Conservation (phyloP, 2,797 vertebrate genomes). For the Luscinia megarhynchos region DNA sequence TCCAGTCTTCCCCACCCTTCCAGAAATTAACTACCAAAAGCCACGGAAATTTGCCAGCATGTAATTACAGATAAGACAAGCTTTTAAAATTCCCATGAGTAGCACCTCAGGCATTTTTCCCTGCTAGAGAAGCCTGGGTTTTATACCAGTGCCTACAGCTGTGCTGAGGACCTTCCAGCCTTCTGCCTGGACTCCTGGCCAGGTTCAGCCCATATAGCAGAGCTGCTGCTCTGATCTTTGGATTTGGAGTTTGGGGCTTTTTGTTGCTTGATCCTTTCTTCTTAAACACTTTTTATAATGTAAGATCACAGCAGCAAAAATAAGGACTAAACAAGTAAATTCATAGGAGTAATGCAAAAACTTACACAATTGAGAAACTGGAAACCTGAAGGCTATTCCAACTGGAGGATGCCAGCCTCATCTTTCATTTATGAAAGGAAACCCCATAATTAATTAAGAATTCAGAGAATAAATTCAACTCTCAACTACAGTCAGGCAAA, state of each 20-base stretch:
- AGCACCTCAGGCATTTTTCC: background rate
- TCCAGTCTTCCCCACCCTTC: background rate
- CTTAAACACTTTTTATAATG: background rate
- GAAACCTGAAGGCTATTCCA: background rate
- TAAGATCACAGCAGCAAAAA: background rate
- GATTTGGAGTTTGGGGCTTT: background rate
- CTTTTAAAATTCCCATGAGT: slow-evolving; percentile 47
- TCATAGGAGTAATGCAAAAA: background rate
- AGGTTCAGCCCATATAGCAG: background rate
- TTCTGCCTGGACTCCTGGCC: background rate
- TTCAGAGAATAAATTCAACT: background rate
- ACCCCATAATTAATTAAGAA: background rate
- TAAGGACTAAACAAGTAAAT: background rate
- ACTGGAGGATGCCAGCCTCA: background rate
- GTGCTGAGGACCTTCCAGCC: background rate
- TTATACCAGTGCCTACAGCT: slow-evolving; percentile 4
- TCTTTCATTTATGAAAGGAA: background rate
- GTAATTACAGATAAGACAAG: slow-evolving; percentile 67
- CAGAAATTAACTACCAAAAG: slow-evolving; percentile 59
- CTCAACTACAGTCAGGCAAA: background rate
- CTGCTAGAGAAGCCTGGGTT: slow-evolving; percentile 55
- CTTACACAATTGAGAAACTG: background rate
- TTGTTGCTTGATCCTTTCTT: fast-evolving
- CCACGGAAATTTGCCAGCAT: slow-evolving; percentile 30
- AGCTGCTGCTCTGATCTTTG: background rate